A percentile compares a stretch with the other conserved stretches of the same genome.
Conservation (phyloP, 2,888 invertebrate genomes). For the Monopis laevigella region DNA sequence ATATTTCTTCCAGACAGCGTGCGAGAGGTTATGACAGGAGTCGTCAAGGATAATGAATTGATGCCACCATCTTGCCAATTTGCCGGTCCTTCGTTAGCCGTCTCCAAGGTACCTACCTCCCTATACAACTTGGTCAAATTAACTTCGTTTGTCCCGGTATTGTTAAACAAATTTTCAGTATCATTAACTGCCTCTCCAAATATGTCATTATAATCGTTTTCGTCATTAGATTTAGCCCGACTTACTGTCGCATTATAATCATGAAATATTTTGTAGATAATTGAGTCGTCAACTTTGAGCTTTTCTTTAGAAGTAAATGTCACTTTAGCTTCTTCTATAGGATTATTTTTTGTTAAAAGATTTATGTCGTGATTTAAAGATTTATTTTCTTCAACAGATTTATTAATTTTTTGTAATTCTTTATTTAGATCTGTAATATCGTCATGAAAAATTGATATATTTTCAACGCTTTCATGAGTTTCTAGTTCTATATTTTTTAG, state of each 20-base stretch:
- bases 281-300: constrained; percentile 43
- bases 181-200: background rate
- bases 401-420: background rate
- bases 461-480: no score
- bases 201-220: constrained; percentile 13
- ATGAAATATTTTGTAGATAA: constrained; percentile 43
- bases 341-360: constrained; percentile 15
- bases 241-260: constrained; percentile 50
- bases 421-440: no score
- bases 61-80: background rate
- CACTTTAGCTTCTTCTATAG: constrained; percentile 17
- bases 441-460: no score
- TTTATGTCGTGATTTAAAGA: background rate
- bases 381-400: background rate
- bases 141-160: background rate
- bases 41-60: constrained; percentile 26
- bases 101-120: no score
- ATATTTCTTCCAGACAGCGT: constrained; percentile 24
- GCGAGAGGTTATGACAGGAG: constrained; percentile 25
- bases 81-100: no score
- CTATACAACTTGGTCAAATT: no score
- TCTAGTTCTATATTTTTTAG: constrained; percentile 1
- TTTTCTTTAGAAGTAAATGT: constrained; percentile 38
- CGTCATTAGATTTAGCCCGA: constrained; percentile 26
- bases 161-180: background rate